Conservation (phyloP, 1,140 invertebrate genomes). For the Euschistus heros region DNA sequence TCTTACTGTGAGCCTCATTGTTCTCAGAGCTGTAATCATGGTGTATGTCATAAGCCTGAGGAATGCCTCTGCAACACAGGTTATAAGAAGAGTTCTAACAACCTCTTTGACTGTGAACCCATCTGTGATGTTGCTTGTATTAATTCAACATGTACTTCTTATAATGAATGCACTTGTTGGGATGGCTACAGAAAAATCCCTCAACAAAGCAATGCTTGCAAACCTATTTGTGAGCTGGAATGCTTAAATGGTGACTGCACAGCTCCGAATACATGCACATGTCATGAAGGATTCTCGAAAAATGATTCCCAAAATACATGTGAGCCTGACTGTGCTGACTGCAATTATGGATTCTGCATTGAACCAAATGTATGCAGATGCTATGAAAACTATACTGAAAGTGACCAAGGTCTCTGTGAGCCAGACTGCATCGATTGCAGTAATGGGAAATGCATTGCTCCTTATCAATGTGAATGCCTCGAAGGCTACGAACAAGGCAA, state of each 20-base stretch:
- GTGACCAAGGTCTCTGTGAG: neutral
- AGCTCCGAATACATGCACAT: constrained; percentile 2
- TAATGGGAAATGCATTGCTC: neutral
- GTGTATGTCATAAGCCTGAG: neutral
- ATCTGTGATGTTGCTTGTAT: neutral
- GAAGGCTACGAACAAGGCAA: neutral
- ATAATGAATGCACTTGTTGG: neutral
- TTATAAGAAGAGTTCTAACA: neutral
- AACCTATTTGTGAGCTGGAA: neutral
- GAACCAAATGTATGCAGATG: neutral
- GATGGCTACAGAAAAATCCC: neutral
- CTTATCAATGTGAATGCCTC: neutral
- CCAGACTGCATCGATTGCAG: neutral
- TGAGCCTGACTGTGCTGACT: neutral
- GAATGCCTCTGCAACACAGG: neutral
- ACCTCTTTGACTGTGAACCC: neutral
- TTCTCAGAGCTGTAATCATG: neutral
- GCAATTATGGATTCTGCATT: neutral
- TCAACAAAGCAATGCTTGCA: neutral
- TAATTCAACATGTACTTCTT: neutral
- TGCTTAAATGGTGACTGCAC: constrained; percentile 7
- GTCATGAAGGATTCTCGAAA: neutral
- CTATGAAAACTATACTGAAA: neutral
- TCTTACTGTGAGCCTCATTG: neutral
- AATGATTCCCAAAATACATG: neutral